These are phyloP conservation scores for Aegithalos caudatus DNA, from an alignment of 2,113 vertebrate species.

Conservation along the genomic window DNA sequence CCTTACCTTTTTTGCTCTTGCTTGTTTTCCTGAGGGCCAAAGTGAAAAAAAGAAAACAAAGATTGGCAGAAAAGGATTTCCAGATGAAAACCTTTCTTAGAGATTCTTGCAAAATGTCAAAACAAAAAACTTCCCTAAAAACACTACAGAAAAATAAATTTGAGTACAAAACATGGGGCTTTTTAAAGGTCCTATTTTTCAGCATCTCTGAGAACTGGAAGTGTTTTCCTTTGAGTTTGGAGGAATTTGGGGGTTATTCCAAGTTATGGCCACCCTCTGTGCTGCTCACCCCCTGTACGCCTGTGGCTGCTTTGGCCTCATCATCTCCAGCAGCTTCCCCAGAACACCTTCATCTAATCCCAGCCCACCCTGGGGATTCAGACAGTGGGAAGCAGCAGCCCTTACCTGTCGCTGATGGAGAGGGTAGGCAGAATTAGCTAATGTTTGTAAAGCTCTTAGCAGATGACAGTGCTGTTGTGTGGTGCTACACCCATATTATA, in stretches of 20 bases:
- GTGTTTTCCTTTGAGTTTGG: neutral
- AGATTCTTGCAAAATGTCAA: neutral
- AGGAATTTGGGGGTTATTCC: neutral
- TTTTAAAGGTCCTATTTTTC: neutral
- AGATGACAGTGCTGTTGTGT: constrained; percentile 50
- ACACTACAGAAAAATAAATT: neutral
- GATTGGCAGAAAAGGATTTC: accelerated
- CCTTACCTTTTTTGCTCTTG: neutral
- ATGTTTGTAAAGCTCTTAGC: constrained; percentile 65
- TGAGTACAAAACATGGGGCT: neutral
- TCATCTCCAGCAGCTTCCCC: neutral
- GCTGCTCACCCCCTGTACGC: neutral
- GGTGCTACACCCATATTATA: constrained; percentile 11
- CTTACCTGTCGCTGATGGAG: neutral
- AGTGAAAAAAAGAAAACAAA: neutral
- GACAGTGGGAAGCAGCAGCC: neutral
- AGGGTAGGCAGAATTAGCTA: constrained; percentile 26
- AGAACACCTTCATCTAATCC: neutral
- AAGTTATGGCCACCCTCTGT: neutral
- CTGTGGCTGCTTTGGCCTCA: neutral
- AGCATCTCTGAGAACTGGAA: neutral
- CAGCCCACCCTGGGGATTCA: neutral
- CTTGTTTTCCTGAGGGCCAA: neutral
- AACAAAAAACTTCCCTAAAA: neutral
- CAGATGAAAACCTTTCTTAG: neutral